Percentiles rank a stretch among this genome's conserved stretches.
These are phyloP conservation scores for Sebastes reedi DNA, from an alignment of 2,797 vertebrate genomes.

Conservation along the genomic window DNA sequence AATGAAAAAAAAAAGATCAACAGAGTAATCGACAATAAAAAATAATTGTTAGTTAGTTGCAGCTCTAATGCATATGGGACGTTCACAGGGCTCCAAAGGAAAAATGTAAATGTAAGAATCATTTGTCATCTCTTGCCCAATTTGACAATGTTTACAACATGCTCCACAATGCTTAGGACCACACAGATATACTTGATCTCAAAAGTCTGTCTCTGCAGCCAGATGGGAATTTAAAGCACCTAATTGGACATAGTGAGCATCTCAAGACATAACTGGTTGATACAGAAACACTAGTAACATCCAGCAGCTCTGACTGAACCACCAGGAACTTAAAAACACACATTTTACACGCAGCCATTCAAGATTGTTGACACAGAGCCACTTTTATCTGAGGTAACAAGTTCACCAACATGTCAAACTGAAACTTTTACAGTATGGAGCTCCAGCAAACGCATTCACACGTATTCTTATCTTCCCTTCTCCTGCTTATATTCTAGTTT, in stretches of 20 bases:
- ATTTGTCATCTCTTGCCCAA: not conserved
- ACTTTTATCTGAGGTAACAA: slow-evolving; percentile 12
- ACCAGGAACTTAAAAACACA: not conserved
- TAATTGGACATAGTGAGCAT: not conserved
- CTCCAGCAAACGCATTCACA: not conserved
- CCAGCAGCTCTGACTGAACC: not conserved
- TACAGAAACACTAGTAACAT: not conserved
- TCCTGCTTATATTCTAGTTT: not conserved
- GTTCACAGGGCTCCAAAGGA: not conserved
- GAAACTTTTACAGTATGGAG: not conserved
- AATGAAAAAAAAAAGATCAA: too few species aligned
- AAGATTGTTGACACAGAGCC: not conserved
- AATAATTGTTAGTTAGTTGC: too few species aligned
- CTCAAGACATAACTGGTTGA: not conserved
- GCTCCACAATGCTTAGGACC: not conserved
- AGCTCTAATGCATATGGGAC: too few species aligned
- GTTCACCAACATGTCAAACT: slow-evolving; percentile 34
- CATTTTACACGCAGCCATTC: not conserved
- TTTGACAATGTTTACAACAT: not conserved
- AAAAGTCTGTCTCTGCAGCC: not conserved
- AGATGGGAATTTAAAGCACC: not conserved
- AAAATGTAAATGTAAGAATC: not conserved
- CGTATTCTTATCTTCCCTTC: not conserved
- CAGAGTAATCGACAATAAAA: too few species aligned
- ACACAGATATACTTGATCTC: not conserved